Evolutionary conservation across 2,113 vertebrate species (phyloP).

Genomic region (Cettia cetti): DNA sequence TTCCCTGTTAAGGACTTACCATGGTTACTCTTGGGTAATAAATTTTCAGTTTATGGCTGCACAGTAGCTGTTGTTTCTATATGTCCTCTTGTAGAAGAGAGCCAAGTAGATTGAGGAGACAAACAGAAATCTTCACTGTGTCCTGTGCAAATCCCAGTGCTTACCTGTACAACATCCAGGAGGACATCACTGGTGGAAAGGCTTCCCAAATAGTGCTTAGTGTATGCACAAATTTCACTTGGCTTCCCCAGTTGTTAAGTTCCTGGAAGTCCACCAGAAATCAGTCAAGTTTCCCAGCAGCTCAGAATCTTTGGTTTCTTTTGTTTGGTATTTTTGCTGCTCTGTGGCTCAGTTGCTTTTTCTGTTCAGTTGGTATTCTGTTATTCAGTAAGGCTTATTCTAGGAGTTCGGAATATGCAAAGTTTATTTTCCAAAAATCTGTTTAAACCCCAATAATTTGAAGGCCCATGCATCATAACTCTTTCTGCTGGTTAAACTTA

Average conservation of each 20-base stretch:
- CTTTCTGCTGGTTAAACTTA: background rate
- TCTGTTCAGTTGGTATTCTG: background rate
- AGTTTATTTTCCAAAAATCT: background rate
- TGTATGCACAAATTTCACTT: background rate
- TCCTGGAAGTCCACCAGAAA: background rate
- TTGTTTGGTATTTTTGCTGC: background rate
- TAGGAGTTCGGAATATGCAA: background rate
- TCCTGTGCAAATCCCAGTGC: background rate
- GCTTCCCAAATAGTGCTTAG: background rate
- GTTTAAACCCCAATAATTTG: background rate
- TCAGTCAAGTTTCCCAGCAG: background rate
- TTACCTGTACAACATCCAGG: background rate
- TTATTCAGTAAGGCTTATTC: background rate
- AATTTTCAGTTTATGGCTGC: background rate
- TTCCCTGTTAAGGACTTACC: background rate
- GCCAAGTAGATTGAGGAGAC: background rate
- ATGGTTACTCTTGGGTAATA: background rate
- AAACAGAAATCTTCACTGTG: background rate
- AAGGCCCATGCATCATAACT: background rate
- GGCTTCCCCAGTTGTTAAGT: fast-evolving
- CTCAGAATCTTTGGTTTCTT: background rate
- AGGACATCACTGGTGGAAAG: background rate
- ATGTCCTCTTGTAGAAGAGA: background rate
- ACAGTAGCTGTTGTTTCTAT: background rate
- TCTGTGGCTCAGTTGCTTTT: background rate